Evolutionary conservation across 2,797 vertebrate genomes (phyloP).

Genomic region (Remorina albescens): DNA sequence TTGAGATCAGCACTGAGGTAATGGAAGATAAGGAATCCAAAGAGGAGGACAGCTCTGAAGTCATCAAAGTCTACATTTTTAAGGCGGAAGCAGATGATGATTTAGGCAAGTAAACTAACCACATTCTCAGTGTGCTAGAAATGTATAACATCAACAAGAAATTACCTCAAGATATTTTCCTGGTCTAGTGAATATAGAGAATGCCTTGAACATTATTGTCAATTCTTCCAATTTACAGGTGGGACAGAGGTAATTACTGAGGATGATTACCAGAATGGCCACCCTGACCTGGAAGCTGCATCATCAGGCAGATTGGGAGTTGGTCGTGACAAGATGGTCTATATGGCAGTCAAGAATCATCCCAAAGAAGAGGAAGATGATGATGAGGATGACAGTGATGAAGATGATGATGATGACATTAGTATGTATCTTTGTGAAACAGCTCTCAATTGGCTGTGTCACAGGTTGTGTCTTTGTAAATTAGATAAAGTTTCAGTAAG

Average conservation of each 20-base stretch:
- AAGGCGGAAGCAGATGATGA: constrained; percentile 99
- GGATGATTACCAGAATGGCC: constrained; percentile 95
- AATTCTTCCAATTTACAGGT: constrained; percentile 79
- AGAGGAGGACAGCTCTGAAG: constrained; percentile 95
- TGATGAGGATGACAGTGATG: constrained; percentile 73
- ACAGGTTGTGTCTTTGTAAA: constrained; percentile 14
- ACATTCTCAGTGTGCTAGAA: background rate
- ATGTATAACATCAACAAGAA: background rate
- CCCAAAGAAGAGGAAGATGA: constrained; percentile 89
- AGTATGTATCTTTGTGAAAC: constrained; percentile 84
- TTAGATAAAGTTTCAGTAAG: background rate
- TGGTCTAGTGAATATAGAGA: background rate
- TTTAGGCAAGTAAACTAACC: constrained; percentile 86
- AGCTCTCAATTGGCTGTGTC: background rate
- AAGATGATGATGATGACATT: constrained; percentile 83
- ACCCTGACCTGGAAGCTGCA: constrained; percentile 93
- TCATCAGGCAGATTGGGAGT: constrained; percentile 89
- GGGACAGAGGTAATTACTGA: constrained; percentile 98
- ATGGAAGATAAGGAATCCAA: constrained; percentile 93
- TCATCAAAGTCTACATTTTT: constrained; percentile 99
- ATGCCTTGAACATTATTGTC: background rate
- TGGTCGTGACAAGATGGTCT: constrained; percentile 98
- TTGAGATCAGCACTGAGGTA: constrained; percentile 96
- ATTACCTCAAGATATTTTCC: background rate
- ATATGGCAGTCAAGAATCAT: constrained; percentile 98